phyloP scores from a whole-genome alignment of 2,113 vertebrate species.

The Rhadina sibilatrix region DNA sequence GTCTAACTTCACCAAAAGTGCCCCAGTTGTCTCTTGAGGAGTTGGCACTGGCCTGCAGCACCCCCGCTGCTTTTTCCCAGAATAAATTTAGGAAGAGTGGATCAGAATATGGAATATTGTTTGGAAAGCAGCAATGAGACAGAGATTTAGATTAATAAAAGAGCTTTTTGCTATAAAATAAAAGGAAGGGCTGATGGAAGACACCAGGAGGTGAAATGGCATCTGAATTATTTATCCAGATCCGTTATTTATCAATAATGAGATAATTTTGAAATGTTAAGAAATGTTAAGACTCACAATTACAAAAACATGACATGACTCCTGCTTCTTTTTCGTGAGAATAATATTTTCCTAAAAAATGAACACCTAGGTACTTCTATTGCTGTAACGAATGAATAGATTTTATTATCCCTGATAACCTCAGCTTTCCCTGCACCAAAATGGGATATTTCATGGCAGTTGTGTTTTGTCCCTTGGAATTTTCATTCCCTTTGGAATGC shows the following conservation, averaged over 20 bases:
- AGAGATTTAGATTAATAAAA: not conserved
- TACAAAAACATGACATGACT: not conserved
- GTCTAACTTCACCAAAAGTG: not conserved
- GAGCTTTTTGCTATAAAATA: not conserved
- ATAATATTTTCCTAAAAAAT: not conserved
- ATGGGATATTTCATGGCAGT: not conserved
- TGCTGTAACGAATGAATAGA: not conserved
- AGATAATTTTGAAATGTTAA: not conserved
- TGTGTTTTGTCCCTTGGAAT: not conserved
- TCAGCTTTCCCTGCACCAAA: not conserved
- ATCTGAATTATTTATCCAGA: not conserved
- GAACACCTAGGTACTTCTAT: not conserved
- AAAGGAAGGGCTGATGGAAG: not conserved
- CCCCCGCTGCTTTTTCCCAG: accelerated
- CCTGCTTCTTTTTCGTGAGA: not conserved
- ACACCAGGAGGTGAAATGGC: not conserved
- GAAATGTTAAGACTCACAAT: not conserved
- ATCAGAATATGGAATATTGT: not conserved
- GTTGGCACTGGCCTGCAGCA: not conserved
- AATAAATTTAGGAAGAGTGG: not conserved
- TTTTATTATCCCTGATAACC: not conserved
- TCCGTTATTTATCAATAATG: not conserved
- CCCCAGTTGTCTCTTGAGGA: not conserved
- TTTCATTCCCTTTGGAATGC: not conserved
- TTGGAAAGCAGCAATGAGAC: not conserved